Conservation (phyloP, 1,140 invertebrate genomes). For the Intoshia linei region DNA sequence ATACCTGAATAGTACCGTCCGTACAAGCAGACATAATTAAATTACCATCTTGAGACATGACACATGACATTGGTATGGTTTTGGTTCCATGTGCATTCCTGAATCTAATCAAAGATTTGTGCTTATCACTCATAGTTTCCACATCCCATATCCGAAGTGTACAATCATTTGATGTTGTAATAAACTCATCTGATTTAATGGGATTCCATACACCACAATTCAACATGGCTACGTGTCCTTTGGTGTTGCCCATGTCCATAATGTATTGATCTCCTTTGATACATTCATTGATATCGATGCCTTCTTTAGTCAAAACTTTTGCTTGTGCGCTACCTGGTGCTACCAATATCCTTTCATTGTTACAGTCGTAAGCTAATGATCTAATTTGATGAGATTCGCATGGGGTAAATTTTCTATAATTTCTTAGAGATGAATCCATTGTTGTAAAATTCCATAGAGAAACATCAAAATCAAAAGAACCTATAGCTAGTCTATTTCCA, state of each 20-base stretch:
- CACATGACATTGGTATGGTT: constrained; percentile 25
- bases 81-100: neutral
- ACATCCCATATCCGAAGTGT: constrained; percentile 10
- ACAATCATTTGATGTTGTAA: constrained; percentile 62
- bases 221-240: constrained; percentile 65
- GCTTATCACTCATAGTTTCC: neutral
- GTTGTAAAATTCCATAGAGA: constrained; percentile 89
- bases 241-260: constrained; percentile 59
- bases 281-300: constrained; percentile 69
- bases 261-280: constrained; percentile 82
- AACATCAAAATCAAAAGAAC: constrained; percentile 61
- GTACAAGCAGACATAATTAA: constrained; percentile 54
- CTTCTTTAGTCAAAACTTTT: constrained; percentile 72
- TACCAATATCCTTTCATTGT: constrained; percentile 66
- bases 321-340: constrained; percentile 50
- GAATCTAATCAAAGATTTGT: neutral
- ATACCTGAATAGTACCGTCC: constrained; percentile 84
- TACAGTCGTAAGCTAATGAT: constrained; percentile 53
- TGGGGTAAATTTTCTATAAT: constrained; percentile 58
- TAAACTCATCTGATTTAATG: constrained; percentile 51
- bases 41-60: constrained; percentile 50
- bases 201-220: constrained; percentile 77
- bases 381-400: constrained; percentile 78
- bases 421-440: constrained; percentile 58
- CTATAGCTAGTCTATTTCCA: constrained; percentile 58